Percentiles rank a stretch among this genome's conserved stretches.
Conservation (phyloP, 2,888 invertebrate genomes). For the Falcaria lacertinaria region DNA sequence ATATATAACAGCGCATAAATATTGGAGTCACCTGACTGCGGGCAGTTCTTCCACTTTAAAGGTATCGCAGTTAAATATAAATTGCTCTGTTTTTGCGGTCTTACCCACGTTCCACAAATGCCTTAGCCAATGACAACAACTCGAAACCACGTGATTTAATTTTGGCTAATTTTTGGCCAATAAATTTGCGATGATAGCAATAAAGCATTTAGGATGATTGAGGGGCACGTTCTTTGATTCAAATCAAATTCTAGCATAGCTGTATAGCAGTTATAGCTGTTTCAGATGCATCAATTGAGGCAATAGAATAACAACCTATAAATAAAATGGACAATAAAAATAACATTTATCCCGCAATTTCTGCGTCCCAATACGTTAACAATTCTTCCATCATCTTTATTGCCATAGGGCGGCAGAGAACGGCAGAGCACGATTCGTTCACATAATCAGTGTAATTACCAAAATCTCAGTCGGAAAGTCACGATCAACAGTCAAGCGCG, state of each 20-base stretch:
- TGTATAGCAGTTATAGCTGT: neutral
- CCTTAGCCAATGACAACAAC: too few species aligned
- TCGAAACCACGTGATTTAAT: too few species aligned
- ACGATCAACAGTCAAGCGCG: constrained; percentile 70
- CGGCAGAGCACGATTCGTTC: constrained; percentile 48
- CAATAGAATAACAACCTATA: neutral
- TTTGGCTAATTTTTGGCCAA: too few species aligned
- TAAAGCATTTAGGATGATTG: too few species aligned
- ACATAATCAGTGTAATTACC: constrained; percentile 75
- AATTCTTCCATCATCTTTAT: constrained; percentile 21
- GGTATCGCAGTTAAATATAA: too few species aligned
- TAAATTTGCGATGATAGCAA: too few species aligned
- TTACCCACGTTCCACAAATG: too few species aligned
- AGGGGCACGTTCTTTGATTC: neutral
- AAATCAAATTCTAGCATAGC: neutral
- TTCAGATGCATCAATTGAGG: neutral
- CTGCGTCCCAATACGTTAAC: neutral
- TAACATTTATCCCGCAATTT: neutral
- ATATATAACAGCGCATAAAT: too few species aligned
- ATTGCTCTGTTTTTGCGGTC: too few species aligned
- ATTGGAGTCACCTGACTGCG: too few species aligned
- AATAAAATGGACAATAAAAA: neutral
- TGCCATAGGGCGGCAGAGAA: constrained; percentile 29
- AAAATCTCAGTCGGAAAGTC: constrained; percentile 72
- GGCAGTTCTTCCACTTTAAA: too few species aligned